phyloP scores from a whole-genome alignment of 1,140 invertebrate species.

The Euura saliciscinereae region DNA sequence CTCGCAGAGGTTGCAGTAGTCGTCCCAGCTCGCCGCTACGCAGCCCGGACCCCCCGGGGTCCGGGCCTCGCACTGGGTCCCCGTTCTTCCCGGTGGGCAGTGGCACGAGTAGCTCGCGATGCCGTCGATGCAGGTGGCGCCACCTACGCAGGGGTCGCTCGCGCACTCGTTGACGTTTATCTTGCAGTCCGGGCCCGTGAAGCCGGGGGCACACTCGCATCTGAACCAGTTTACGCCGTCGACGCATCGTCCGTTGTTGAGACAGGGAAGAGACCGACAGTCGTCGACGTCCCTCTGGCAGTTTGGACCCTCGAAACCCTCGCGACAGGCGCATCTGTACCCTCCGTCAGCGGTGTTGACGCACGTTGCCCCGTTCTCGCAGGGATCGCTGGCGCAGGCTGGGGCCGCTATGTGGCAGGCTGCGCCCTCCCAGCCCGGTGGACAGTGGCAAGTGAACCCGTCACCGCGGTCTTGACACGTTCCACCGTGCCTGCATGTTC shows the following conservation, averaged over 20 bases:
- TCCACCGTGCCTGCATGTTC: constrained; percentile 69
- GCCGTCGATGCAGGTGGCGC: constrained; percentile 80
- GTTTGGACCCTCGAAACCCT: constrained; percentile 68
- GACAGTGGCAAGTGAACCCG: constrained; percentile 69
- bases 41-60: constrained; percentile 46
- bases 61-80: constrained; percentile 70
- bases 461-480: constrained; percentile 71
- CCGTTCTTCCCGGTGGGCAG: constrained; percentile 79
- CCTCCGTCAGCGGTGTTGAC: constrained; percentile 72
- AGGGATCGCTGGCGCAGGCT: constrained; percentile 74
- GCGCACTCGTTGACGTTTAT: constrained; percentile 82
- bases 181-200: constrained; percentile 75
- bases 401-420: constrained; percentile 76
- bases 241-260: constrained; percentile 79
- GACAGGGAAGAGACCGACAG: constrained; percentile 69
- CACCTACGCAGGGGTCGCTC: constrained; percentile 81
- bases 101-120: constrained; percentile 80
- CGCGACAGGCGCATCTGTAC: constrained; percentile 72
- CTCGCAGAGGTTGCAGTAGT: constrained; percentile 83
- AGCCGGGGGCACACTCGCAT: constrained; percentile 76
- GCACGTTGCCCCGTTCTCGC: constrained; percentile 78
- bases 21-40: constrained; percentile 57
- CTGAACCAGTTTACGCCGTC: constrained; percentile 82
- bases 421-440: constrained; percentile 67
- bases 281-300: constrained; percentile 72